Evolutionary conservation across 2,797 vertebrate genomes (phyloP).

Genomic region (Schizothorax lantsangensis): DNA sequence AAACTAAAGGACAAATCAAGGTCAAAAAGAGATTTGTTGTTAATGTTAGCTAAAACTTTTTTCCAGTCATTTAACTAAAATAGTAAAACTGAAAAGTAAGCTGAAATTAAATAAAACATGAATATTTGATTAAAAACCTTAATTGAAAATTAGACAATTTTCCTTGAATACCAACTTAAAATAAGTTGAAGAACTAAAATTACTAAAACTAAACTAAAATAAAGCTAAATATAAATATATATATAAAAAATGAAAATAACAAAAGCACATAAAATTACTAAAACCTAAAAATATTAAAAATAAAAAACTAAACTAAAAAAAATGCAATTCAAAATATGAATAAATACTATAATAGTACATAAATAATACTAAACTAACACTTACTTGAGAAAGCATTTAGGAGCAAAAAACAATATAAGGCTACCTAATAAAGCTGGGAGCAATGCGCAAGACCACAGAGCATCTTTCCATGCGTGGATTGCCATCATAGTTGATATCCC

Average conservation of each 20-base stretch:
- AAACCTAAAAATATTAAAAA: not conserved
- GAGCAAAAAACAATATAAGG: not conserved
- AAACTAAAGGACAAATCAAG: not conserved
- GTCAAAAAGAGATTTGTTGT: not conserved
- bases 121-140: not conserved
- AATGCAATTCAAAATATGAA: not conserved
- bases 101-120: not conserved
- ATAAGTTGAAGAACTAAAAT: not conserved
- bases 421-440: slow-evolving; percentile 93
- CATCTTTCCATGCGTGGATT: slow-evolving; percentile 87
- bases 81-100: not conserved
- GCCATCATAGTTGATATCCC: slow-evolving; percentile 90
- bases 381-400: not conserved
- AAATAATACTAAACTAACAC: not conserved
- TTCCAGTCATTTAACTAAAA: not conserved
- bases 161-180: not conserved
- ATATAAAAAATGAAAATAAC: not conserved
- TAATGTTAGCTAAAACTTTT: not conserved
- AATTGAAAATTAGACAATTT: not conserved
- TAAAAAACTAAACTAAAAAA: not conserved
- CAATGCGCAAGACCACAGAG: slow-evolving; percentile 91
- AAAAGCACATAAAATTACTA: not conserved
- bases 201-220: not conserved
- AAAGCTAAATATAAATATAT: not conserved
- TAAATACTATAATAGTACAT: not conserved